Conservation (phyloP, 2,888 invertebrate species). For the Drosophila algonquin region DNA sequence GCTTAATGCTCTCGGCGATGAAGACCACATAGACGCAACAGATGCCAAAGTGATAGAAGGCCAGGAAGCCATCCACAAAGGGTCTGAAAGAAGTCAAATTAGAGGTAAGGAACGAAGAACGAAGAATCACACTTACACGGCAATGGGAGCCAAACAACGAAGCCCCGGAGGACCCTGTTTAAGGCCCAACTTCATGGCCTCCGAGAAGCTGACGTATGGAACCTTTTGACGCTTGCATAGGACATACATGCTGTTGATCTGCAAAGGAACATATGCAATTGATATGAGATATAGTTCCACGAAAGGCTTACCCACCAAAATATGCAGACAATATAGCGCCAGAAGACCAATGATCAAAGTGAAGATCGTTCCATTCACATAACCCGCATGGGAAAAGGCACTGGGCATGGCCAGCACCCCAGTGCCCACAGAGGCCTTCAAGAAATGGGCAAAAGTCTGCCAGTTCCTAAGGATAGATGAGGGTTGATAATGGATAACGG, state of each 20-base stretch:
- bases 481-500: background rate
- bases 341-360: constrained; percentile 93
- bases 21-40: constrained; percentile 99
- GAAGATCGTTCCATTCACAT: constrained; percentile 93
- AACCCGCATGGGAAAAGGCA: constrained; percentile 93
- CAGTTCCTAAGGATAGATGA: constrained; percentile 88
- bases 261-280: background rate
- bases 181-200: constrained; percentile 91
- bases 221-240: constrained; percentile 87
- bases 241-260: constrained; percentile 81
- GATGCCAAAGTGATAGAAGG: constrained; percentile 97
- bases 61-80: constrained; percentile 91
- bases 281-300: background rate
- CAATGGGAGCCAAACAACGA: constrained; percentile 86
- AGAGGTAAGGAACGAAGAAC: background rate
- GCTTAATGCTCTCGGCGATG: constrained; percentile 93
- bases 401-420: constrained; percentile 98
- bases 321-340: constrained; percentile 97
- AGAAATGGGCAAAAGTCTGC: constrained; percentile 95
- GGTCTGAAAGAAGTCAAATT: constrained; percentile 85
- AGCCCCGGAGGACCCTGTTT: constrained; percentile 89
- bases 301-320: constrained; percentile 87
- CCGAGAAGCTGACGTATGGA: constrained; percentile 92
- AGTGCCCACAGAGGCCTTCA: constrained; percentile 98
- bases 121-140: constrained; percentile 81